Evolutionary conservation across 2,113 vertebrate species (phyloP), one percentile per base, ranked within the genome.

Genomic region (Carollia perspicillata): DNA sequence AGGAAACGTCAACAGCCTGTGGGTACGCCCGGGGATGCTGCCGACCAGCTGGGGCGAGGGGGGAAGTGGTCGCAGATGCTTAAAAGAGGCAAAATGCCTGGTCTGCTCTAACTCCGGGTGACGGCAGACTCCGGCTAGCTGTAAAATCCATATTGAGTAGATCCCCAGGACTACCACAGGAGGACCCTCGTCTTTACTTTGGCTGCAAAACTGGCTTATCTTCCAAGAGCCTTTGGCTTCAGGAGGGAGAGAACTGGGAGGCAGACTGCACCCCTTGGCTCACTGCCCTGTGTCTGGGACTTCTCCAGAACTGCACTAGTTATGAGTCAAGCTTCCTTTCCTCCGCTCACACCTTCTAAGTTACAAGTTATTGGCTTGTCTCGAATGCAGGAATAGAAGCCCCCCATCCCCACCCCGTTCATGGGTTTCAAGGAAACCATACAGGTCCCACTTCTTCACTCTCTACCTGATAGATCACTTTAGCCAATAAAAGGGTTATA

Each of bases 191-290:
- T 72, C 65, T 92, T 40, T 68, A 55, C 49, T 71, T 84, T 87
- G 83, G 92, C 92, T 93, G 51, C 55, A 77, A 85, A 84, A 58
- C 80, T 35, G 65, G 5, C n/a, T 77, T 60, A 65, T 58, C 71
- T 95, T 97, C 71, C 92, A 90, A 94, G 30, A 58, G 78, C 49
- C 94, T 60, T 47, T 49, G 94, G 51, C 90, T 80, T 75, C 13
- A 63, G 85, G 68, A 89, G 16, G 71, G 10, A 90, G 65, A 28
- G 60, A 26, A 71, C 74, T 95, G 93, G 83, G 81, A 89, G 79
- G 80, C 63, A 80, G 69, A 18, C 53, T 23, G 68, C 78, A 53
- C 40, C 53, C 77, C 18, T 55, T 93, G 96, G 92, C 87, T 93
- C 28, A 0, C 72, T 17, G 55, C 74, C 87, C 90, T 11, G 6